phyloP scores from a whole-genome alignment of 2,113 vertebrate genomes.

The Pedionomus torquatus region DNA sequence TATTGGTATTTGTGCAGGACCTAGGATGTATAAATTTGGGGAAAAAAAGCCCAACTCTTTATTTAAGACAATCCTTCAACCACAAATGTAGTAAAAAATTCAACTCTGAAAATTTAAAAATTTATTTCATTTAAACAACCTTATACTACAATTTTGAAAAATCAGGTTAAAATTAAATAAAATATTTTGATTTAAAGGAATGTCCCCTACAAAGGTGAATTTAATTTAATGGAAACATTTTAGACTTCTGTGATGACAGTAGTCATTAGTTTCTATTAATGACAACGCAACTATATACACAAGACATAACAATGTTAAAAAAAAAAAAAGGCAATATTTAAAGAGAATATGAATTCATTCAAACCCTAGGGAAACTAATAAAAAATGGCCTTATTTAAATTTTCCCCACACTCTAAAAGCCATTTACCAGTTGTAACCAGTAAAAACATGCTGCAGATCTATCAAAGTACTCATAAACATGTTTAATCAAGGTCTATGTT shows the following conservation, averaged over 20 bases:
- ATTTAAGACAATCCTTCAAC: neutral
- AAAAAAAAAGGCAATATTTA: neutral
- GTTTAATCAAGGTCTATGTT: neutral
- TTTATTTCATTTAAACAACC: neutral
- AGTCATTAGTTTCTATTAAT: neutral
- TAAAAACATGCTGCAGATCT: neutral
- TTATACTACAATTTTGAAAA: neutral
- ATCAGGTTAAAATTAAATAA: neutral
- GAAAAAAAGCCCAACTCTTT: neutral
- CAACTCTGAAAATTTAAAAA: neutral
- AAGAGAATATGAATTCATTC: neutral
- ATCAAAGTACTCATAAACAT: neutral
- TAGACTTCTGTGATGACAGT: neutral
- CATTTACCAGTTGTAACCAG: neutral
- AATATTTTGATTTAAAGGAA: neutral
- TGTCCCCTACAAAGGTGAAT: neutral
- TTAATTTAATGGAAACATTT: neutral
- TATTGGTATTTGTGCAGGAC: neutral
- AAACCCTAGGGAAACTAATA: neutral
- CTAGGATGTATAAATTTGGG: neutral
- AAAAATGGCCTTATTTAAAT: neutral
- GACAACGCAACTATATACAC: neutral
- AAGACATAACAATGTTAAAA: neutral
- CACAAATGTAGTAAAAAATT: neutral
- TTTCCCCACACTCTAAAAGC: neutral